A percentile compares a stretch with the other conserved stretches of the same genome.
phyloP scores from a whole-genome alignment of 2,113 vertebrate species.

The Neodon shergylaensis region DNA sequence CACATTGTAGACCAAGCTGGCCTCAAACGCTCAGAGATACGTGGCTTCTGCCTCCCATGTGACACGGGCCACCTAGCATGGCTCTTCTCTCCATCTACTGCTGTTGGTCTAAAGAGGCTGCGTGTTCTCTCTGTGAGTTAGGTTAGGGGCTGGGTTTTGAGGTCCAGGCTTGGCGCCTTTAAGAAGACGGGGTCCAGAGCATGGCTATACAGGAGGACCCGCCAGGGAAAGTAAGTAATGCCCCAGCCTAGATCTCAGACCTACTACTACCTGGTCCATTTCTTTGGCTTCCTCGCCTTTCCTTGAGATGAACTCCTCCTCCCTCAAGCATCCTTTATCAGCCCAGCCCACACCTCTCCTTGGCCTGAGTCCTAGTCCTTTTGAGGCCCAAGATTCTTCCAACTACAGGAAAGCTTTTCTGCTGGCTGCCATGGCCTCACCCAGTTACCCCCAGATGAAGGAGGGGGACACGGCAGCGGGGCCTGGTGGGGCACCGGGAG shows the following conservation, averaged over 20 bases:
- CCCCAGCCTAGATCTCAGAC: background rate
- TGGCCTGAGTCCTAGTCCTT: accelerated
- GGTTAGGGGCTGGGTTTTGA: background rate
- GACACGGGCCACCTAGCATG: background rate
- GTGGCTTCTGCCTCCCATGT: background rate
- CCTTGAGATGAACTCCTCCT: background rate
- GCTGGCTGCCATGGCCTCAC: background rate
- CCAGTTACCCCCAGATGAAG: background rate
- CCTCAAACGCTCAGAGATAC: background rate
- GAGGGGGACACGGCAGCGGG: background rate
- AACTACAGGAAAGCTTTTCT: background rate
- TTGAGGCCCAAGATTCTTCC: background rate
- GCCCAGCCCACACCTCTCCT: background rate
- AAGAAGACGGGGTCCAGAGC: background rate
- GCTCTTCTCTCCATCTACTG: background rate
- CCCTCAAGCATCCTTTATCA: too few species aligned
- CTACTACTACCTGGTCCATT: too few species aligned
- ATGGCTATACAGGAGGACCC: too few species aligned
- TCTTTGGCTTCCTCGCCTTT: background rate
- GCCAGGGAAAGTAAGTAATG: background rate
- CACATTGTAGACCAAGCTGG: background rate
- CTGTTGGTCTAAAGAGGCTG: background rate
- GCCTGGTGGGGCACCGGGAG: background rate
- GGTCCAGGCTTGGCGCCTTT: background rate
- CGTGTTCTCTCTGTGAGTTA: background rate